Evolutionary conservation across 2,888 invertebrate species (phyloP).

Genomic region (Elysia crispata): DNA sequence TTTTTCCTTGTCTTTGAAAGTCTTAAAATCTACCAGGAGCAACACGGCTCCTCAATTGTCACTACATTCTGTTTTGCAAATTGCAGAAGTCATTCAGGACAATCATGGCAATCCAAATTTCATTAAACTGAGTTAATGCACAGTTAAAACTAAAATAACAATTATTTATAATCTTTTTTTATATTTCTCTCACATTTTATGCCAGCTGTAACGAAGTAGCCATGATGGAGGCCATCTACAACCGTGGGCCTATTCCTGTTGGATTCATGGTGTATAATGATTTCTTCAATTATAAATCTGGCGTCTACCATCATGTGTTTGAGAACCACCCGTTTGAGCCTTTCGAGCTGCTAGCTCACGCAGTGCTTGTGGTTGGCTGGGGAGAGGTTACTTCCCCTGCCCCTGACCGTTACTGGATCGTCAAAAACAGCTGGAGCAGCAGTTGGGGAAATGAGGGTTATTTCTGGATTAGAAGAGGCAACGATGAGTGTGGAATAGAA

Average conservation of each 20-base stretch:
- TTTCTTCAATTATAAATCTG: slow-evolving; percentile 75
- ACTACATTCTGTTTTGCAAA: too few relatives aligned
- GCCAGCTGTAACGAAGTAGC: slow-evolving; percentile 78
- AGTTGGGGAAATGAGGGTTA: slow-evolving; percentile 76
- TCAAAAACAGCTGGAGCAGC: slow-evolving; percentile 78
- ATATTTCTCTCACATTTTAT: too few relatives aligned
- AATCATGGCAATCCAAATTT: too few relatives aligned
- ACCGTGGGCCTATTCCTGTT: slow-evolving; percentile 78
- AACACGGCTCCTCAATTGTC: too few relatives aligned
- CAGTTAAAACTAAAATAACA: too few relatives aligned
- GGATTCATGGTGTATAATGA: slow-evolving; percentile 78
- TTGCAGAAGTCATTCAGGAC: too few relatives aligned
- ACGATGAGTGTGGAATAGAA: slow-evolving; percentile 76
- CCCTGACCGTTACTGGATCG: slow-evolving; percentile 76
- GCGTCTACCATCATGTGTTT: slow-evolving; percentile 78
- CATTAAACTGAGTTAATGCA: too few relatives aligned
- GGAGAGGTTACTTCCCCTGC: slow-evolving; percentile 71
- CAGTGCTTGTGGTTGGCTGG: slow-evolving; percentile 79
- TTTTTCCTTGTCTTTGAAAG: too few relatives aligned
- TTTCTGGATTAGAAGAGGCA: slow-evolving; percentile 76
- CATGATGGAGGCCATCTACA: slow-evolving; percentile 77
- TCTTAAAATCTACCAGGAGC: too few relatives aligned
- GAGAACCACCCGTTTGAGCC: slow-evolving; percentile 75
- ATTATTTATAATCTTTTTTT: too few relatives aligned
- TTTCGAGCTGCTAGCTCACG: slow-evolving; percentile 79